A percentile compares a stretch with the other conserved stretches of the same genome.
phyloP scores from a whole-genome alignment of 2,797 vertebrate species.

The Trachurus trachurus region DNA sequence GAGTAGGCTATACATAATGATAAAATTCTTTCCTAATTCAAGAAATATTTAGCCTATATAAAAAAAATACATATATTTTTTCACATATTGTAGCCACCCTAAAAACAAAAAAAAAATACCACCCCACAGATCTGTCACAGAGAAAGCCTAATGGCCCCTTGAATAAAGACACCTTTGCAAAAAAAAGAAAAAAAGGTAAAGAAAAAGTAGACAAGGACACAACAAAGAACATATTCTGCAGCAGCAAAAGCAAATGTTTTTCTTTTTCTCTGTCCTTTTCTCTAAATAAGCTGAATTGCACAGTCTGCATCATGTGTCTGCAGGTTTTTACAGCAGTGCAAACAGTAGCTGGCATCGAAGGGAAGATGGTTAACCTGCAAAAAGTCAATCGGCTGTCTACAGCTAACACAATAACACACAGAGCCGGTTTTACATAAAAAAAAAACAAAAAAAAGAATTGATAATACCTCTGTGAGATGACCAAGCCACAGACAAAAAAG shows the following conservation, averaged over 20 bases:
- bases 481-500: background rate
- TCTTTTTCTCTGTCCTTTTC: background rate
- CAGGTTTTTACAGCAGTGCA: background rate
- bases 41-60: background rate
- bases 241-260: background rate
- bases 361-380: background rate
- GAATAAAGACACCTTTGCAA: background rate
- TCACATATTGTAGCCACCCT: background rate
- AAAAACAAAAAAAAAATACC: background rate
- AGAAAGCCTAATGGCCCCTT: background rate
- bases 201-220: background rate
- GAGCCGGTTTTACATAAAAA: background rate
- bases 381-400: background rate
- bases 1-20: background rate
- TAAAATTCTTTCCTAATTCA: background rate
- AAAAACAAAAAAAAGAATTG: background rate
- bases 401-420: background rate
- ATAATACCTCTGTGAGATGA: background rate
- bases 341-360: background rate
- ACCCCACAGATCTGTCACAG: background rate
- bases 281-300: slow-evolving; percentile 8
- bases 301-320: background rate
- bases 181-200: no score
- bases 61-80: background rate
- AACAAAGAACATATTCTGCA: background rate